phyloP scores from a whole-genome alignment of 1,140 invertebrate species.

The Ylistrum balloti region DNA sequence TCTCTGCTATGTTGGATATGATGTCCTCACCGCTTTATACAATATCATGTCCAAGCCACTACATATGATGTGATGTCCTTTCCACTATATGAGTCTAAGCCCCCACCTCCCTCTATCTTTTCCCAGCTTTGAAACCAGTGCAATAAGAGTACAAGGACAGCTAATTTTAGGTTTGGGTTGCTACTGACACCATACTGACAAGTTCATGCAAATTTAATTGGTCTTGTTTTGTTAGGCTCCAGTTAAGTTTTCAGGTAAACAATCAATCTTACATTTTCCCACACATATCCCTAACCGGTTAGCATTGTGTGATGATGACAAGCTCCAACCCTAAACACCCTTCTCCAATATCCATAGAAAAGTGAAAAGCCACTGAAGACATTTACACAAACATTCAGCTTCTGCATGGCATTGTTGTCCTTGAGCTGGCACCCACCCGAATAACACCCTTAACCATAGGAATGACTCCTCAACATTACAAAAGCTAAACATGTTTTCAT shows the following conservation, averaged over 20 bases:
- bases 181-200: slow-evolving; percentile 13
- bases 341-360: slow-evolving; percentile 18
- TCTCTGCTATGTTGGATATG: too few species aligned
- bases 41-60: too few species aligned
- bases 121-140: background rate
- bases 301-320: background rate
- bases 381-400: background rate
- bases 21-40: too few species aligned
- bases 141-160: background rate
- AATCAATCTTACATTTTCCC: slow-evolving; percentile 26
- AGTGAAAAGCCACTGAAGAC: background rate
- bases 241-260: background rate
- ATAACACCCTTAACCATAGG: background rate
- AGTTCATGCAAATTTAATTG: slow-evolving; percentile 28
- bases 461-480: background rate
- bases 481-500: too few species aligned
- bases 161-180: background rate
- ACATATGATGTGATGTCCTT: too few species aligned
- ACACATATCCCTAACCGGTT: background rate
- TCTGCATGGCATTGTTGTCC: background rate
- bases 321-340: background rate
- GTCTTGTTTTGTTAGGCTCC: background rate
- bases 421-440: background rate
- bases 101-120: too few species aligned
- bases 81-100: too few species aligned